A percentile compares a stretch with the other conserved stretches of the same genome.
Evolutionary conservation across 1,140 invertebrate genomes (phyloP).

Genomic region (Sitodiplosis mosellana): DNA sequence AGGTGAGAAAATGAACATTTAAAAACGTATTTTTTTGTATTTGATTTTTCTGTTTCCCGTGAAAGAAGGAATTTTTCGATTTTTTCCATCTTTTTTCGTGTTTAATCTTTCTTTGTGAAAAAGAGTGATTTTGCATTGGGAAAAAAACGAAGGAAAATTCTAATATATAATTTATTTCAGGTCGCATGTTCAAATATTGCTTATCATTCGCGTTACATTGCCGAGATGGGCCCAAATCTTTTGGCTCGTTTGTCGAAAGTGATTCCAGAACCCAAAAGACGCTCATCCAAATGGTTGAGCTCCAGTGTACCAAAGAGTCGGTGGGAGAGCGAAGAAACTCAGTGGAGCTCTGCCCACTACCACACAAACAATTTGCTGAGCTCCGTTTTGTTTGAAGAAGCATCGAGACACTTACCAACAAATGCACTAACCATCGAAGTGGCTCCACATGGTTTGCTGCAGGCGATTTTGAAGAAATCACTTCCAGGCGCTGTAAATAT

Average conservation of each 20-base stretch:
- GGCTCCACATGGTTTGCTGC: constrained; percentile 63
- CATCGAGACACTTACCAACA: constrained; percentile 48
- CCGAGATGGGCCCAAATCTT: constrained; percentile 46
- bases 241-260: constrained; percentile 51
- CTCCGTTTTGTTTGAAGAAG: constrained; percentile 75
- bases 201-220: constrained; percentile 69
- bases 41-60: too few relatives aligned
- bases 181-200: too few relatives aligned
- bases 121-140: too few relatives aligned
- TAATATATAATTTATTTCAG: too few relatives aligned
- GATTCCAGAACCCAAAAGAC: constrained; percentile 41
- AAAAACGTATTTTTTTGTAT: too few relatives aligned
- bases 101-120: too few relatives aligned
- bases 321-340: constrained; percentile 49
- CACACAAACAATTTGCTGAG: constrained; percentile 79
- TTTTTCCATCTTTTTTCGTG: too few relatives aligned
- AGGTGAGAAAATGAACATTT: too few relatives aligned
- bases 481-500: constrained; percentile 43
- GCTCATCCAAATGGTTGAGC: constrained; percentile 69
- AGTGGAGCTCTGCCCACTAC: constrained; percentile 70
- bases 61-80: too few relatives aligned
- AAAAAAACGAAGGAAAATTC: too few relatives aligned
- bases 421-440: constrained; percentile 66
- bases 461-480: constrained; percentile 44
- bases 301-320: constrained; percentile 56